Conservation (phyloP, 2,888 invertebrate species). For the Abrostola tripartita region DNA sequence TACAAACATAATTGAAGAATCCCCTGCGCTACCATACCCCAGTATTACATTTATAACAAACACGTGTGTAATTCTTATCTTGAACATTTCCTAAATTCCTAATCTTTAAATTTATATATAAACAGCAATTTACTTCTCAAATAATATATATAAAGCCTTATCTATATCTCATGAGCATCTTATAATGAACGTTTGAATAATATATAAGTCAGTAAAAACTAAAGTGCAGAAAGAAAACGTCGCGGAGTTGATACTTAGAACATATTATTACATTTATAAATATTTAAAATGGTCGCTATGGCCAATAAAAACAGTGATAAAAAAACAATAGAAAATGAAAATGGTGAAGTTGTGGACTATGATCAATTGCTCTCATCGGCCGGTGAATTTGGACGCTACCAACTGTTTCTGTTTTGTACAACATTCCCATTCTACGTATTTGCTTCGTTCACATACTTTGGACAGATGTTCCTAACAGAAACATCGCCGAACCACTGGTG, state of each 20-base stretch:
- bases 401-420: conserved; percentile 66
- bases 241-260: not conserved
- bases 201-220: conserved; percentile 18
- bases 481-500: conserved; percentile 76
- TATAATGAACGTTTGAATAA: conserved; percentile 16
- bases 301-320: conserved; percentile 1
- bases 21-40: too few species aligned
- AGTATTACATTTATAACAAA: too few species aligned
- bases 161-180: conserved; percentile 24
- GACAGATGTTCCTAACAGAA: conserved; percentile 76
- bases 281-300: conserved; percentile 24
- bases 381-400: conserved; percentile 76
- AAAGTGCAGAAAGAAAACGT: not conserved
- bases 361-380: conserved; percentile 71
- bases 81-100: too few species aligned
- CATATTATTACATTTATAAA: not conserved
- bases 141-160: conserved; percentile 21
- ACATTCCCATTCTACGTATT: conserved; percentile 74
- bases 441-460: conserved; percentile 70
- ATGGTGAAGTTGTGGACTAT: conserved; percentile 59
- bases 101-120: conserved; percentile 7
- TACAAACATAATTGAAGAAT: too few species aligned
- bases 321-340: not conserved
- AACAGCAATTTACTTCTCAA: conserved; percentile 16
- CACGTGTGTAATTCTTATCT: too few species aligned